A percentile compares a stretch with the other conserved stretches of the same genome.
phyloP scores from a whole-genome alignment of 2,113 vertebrate species.

The Toxostoma redivivum region DNA sequence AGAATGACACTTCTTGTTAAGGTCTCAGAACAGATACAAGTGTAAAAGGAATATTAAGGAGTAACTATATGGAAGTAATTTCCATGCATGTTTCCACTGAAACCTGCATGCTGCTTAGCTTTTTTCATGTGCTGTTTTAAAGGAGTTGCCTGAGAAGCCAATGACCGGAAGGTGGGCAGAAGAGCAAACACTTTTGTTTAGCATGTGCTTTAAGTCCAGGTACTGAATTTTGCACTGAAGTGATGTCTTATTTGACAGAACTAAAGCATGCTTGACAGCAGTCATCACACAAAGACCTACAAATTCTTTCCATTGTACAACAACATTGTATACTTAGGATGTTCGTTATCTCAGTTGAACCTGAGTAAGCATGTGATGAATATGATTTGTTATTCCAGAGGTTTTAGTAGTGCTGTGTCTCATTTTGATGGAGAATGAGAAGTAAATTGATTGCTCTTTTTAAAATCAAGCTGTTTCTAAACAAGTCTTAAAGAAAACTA shows the following conservation, averaged over 20 bases:
- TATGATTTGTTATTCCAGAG: neutral
- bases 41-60: neutral
- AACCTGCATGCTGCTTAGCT: neutral
- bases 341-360: neutral
- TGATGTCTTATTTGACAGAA: neutral
- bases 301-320: neutral
- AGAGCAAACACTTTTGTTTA: neutral
- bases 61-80: neutral
- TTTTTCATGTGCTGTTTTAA: neutral
- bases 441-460: neutral
- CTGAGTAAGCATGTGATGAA: neutral
- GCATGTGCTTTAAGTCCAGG: neutral
- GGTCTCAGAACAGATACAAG: neutral
- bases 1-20: neutral
- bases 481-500: neutral
- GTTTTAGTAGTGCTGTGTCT: neutral
- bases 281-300: neutral
- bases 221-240: neutral
- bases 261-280: neutral
- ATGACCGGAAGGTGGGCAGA: neutral
- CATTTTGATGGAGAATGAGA: neutral
- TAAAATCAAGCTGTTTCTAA: neutral
- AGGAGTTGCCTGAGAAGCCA: neutral
- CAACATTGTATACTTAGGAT: rapidly evolving
- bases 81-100: neutral